Evolutionary conservation across 1,140 invertebrate species (phyloP).

Genomic region (Pachypeltis micranthus): DNA sequence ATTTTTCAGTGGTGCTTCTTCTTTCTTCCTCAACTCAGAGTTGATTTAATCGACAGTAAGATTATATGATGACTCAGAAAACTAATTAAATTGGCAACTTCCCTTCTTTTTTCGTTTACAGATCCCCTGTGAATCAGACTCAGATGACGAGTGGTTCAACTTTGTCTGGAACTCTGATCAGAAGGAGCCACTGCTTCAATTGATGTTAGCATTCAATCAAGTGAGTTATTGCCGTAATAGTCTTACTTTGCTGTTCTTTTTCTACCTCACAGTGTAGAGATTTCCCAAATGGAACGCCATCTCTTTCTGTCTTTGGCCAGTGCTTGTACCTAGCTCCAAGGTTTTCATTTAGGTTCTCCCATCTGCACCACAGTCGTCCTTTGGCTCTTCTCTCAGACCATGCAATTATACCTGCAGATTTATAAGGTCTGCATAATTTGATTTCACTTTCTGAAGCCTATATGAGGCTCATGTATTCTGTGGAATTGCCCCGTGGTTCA

Average conservation of each 20-base stretch:
- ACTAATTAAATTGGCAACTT: neutral
- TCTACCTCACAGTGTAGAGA: neutral
- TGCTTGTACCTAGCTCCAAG: neutral
- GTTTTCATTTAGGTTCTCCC: too few species aligned
- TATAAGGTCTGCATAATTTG: too few species aligned
- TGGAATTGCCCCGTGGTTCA: too few species aligned
- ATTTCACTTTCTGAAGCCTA: too few species aligned
- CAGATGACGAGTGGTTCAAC: neutral
- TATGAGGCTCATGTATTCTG: too few species aligned
- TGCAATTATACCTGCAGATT: too few species aligned
- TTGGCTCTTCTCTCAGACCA: too few species aligned
- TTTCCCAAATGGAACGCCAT: neutral
- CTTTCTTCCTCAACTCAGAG: neutral
- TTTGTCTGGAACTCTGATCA: neutral
- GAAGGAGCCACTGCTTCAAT: neutral
- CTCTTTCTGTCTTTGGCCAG: neutral
- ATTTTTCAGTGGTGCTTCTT: neutral
- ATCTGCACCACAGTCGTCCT: too few species aligned
- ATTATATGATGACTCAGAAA: neutral
- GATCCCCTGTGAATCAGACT: neutral
- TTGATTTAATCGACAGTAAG: neutral
- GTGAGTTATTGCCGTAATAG: neutral
- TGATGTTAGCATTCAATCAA: neutral
- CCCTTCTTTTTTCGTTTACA: neutral
- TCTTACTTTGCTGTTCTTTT: neutral